Evolutionary conservation across 35 echinoderm and acorn worm species (phyloP), one percentile per base, ranked within the genome.

Genomic region (Ptychodera flava): DNA sequence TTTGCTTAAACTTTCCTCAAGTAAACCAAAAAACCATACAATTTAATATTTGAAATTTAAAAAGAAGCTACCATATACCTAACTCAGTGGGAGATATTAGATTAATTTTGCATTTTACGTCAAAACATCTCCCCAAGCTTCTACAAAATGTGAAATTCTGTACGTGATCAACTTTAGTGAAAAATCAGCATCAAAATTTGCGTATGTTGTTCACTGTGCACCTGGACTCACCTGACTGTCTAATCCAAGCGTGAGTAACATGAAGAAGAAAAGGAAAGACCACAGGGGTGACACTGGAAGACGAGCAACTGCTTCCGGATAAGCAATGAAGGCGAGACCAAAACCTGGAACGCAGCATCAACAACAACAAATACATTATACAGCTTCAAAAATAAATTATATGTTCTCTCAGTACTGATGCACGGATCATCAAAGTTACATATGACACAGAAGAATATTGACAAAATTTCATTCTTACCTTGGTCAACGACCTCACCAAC

Each of bases 401-500:
- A 77, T 77, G 15, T 77, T 77, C n/a, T 77, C n/a, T 77, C 15
- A 77, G 15, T 77, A n/a, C 75, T 77, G 15, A n/a, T n/a, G n/a
- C n/a, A n/a, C n/a, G n/a, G 15, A 77, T 77, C 75, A 77, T n/a
- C 75, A 15, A 77, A 15, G 15, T n/a, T 77, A 77, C 75, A 77
- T 77, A 15, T 77, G 75, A 15, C n/a, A 15, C 15, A 15, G 15
- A 77, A 15, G 15, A n/a, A 77, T 15, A 15, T 15, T 34, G 0
- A 81, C 15, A 0, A 31, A 34, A 30, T 1, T 28, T 85, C 16
- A 27, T 32, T 76, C 81, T 80, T 52, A 97, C 95, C 95, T 92
- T 92, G 80, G 33, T 94, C 90, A 15, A 99, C 92, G 16, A 99
- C 96, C 0, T 91, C 83, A 0, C 89, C 92, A 0, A 99, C 96